phyloP scores from a whole-genome alignment of 2,888 invertebrate species.

The Hololepta plana region DNA sequence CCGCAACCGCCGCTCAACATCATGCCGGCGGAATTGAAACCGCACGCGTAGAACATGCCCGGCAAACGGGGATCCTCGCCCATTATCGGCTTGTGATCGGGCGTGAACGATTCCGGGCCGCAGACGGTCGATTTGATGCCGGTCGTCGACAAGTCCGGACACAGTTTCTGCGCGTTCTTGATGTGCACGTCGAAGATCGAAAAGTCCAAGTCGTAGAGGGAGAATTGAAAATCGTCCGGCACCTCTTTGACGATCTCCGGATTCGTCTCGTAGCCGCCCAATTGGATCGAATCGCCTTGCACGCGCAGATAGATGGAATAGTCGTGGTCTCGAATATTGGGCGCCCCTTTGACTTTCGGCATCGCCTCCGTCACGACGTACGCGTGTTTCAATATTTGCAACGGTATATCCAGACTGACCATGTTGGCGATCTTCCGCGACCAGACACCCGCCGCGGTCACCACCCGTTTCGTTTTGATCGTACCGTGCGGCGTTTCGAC shows the following conservation, averaged over 20 bases:
- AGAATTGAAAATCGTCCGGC: conserved; percentile 61
- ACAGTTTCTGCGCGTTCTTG: conserved; percentile 48
- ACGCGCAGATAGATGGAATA: conserved; percentile 64
- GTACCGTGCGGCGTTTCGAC: conserved; percentile 55
- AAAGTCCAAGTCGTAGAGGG: conserved; percentile 77
- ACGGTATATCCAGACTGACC: conserved; percentile 51
- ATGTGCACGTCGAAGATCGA: conserved; percentile 65
- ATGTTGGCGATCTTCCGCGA: conserved; percentile 52
- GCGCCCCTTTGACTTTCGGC: conserved; percentile 51
- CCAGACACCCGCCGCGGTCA: conserved; percentile 76
- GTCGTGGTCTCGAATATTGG: conserved; percentile 79
- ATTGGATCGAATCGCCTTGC: conserved; percentile 63
- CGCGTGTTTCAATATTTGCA: conserved; percentile 74
- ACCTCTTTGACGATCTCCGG: conserved; percentile 65
- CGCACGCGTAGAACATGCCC: conserved; percentile 73
- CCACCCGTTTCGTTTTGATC: conserved; percentile 59
- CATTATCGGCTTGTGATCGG: conserved; percentile 76
- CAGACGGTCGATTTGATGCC: conserved; percentile 78
- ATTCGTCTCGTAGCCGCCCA: conserved; percentile 80
- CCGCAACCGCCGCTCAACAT: conserved; percentile 81
- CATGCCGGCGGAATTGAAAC: conserved; percentile 84
- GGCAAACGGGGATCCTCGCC: conserved; percentile 47
- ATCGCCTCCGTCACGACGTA: conserved; percentile 71
- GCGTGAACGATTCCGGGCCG: conserved; percentile 84
- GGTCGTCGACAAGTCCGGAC: conserved; percentile 52